A percentile compares a stretch with the other conserved stretches of the same genome.
These are phyloP conservation scores for Chaenocephalus aceratus DNA, from an alignment of 2,113 vertebrate species.

Conservation along the genomic window DNA sequence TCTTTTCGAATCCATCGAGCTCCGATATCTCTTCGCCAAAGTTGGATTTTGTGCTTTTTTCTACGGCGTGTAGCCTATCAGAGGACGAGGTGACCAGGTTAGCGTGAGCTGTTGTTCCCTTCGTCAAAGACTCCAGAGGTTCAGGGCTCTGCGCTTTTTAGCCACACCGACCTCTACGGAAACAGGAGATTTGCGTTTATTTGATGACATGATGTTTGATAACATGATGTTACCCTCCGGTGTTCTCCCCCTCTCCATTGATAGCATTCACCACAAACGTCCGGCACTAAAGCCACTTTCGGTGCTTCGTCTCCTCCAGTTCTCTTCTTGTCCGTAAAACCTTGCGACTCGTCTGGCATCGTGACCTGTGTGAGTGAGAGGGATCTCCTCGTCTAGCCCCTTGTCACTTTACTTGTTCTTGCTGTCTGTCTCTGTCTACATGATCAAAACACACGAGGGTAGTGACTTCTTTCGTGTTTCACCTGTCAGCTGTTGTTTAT, in stretches of 20 bases:
- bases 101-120: background rate
- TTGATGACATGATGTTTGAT: no score
- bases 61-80: conserved; percentile 5
- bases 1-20: conserved; percentile 21
- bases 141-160: conserved; percentile 32
- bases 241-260: background rate
- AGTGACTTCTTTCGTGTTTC: conserved; percentile 1
- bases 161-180: conserved; percentile 61
- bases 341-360: conserved; percentile 57
- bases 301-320: conserved; percentile 6
- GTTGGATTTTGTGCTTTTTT: conserved; percentile 36
- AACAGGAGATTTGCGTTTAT: background rate
- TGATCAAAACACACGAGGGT: background rate
- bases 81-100: background rate
- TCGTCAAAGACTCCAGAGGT: conserved; percentile 36
- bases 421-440: conserved; percentile 9
- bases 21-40: conserved; percentile 6
- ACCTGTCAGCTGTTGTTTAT: conserved; percentile 1
- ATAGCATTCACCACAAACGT: conserved; percentile 7
- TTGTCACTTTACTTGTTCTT: conserved; percentile 6
- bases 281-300: conserved; percentile 15
- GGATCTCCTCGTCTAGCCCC: background rate
- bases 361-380: conserved; percentile 4
- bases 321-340: background rate
- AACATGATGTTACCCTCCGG: background rate